Evolutionary conservation across 2,797 vertebrate species (phyloP), one percentile per base, ranked within the genome.

Genomic region (Arrhamphus sclerolepis): DNA sequence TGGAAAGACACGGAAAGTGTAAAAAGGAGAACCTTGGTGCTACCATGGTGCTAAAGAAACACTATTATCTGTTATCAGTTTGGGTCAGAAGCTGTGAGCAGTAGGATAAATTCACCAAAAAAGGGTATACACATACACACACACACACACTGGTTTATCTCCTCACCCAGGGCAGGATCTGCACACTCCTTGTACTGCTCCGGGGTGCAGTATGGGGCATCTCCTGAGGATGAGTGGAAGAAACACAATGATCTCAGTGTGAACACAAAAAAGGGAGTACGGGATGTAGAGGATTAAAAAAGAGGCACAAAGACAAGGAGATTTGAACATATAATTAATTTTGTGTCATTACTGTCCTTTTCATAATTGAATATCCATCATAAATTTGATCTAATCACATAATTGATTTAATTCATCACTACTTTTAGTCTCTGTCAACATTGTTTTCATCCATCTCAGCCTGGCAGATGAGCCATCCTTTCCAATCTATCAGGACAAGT

Each of bases 121-220:
- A 59, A 28, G 19, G 6, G 62, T 49, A 54, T 39, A 61, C 55
- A 56, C 59, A 41, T 31, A 61, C 51, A 20, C 19, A 22, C 20
- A 13, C 43, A 18, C 26, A 26, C 67, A 60, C 65, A 59, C 62
- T 63, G 69, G 72, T 73, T 77, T 80, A 78, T 75, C 16, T 73
- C 54, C 95, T 96, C 89, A 99, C 97, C 97, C 82, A 99, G 85
- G 40, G 97, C 97, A 0, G 97, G 97, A 46, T 98, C 97, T 1
- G 97, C 97, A 62, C 97, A 99, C 79, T 99, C 97, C 85, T 98
- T 99, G 90, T 99, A 99, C 87, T 98, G 97, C 88, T 99, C 97
- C 0, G 97, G 97, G 51, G 97, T 98, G 89, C 97, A 99, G 77
- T 98, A 99, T 0, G 96, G 96, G 63, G 97, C 97, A n/a, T 99